A percentile compares a stretch with the other conserved stretches of the same genome.
Evolutionary conservation across 2,113 vertebrate species (phyloP).

Genomic region (Athene cunicularia): DNA sequence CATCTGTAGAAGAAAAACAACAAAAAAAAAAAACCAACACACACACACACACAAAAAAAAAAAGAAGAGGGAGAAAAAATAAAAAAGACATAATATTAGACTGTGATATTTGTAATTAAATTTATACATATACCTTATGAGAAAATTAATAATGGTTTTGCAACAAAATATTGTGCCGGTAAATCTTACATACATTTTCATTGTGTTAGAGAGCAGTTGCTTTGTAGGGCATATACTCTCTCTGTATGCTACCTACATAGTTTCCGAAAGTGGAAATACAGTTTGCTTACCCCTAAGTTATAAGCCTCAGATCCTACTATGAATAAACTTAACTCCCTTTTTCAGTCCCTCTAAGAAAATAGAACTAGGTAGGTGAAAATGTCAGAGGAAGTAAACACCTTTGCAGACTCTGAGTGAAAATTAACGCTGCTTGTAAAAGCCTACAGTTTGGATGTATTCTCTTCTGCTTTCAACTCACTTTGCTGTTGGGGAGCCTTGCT

Average conservation of each 20-base stretch:
- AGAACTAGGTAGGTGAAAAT: background rate
- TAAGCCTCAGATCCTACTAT: background rate
- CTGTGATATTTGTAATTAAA: background rate
- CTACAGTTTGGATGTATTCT: background rate
- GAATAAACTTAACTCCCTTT: background rate
- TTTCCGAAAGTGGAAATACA: background rate
- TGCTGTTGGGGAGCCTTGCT: background rate
- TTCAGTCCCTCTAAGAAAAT: background rate
- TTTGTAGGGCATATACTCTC: background rate
- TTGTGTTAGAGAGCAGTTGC: background rate
- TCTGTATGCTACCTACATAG: background rate
- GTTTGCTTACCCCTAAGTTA: background rate
- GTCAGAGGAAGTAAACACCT: background rate
- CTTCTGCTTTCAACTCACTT: background rate
- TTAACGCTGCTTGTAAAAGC: background rate
- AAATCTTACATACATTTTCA: background rate
- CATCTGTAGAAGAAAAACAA: conserved; percentile 77
- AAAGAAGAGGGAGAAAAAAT: background rate
- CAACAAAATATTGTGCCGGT: background rate
- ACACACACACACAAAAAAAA: too few species aligned
- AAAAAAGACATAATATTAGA: background rate
- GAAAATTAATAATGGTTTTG: background rate
- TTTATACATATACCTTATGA: background rate
- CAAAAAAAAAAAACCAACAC: background rate
- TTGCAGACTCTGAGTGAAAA: background rate